phyloP scores from a whole-genome alignment of 2,113 vertebrate genomes.

The Actenoides lindsayi region DNA sequence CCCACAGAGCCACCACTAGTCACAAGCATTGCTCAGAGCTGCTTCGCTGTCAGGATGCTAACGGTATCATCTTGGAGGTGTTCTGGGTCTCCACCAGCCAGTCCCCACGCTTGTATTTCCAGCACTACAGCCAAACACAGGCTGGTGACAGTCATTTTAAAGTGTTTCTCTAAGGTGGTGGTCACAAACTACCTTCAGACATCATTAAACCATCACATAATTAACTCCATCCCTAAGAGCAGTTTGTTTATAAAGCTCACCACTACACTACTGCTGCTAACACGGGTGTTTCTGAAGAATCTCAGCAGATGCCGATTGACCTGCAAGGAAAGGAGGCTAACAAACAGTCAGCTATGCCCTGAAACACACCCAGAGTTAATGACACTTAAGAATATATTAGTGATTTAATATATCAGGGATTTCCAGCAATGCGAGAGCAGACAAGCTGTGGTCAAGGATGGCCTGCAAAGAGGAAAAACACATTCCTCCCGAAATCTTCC shows the following conservation, averaged over 20 bases:
- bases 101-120: background rate
- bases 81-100: background rate
- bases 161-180: background rate
- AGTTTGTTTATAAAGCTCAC: background rate
- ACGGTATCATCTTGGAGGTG: background rate
- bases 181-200: background rate
- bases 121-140: background rate
- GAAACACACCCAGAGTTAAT: background rate
- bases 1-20: background rate
- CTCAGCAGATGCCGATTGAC: conserved; percentile 15
- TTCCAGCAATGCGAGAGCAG: background rate
- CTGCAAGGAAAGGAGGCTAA: background rate
- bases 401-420: background rate
- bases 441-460: background rate
- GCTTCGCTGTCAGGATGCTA: background rate
- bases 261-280: background rate
- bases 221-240: background rate
- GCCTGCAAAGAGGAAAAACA: conserved; percentile 30
- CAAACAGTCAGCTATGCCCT: background rate
- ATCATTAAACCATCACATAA: background rate
- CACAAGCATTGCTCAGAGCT: background rate
- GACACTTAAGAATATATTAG: background rate
- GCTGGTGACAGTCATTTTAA: background rate
- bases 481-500: background rate
- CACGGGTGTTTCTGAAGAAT: background rate